Evolutionary conservation across 2,888 invertebrate genomes (phyloP), one percentile per base, ranked within the genome.

Genomic region (Papilio elwesi): DNA sequence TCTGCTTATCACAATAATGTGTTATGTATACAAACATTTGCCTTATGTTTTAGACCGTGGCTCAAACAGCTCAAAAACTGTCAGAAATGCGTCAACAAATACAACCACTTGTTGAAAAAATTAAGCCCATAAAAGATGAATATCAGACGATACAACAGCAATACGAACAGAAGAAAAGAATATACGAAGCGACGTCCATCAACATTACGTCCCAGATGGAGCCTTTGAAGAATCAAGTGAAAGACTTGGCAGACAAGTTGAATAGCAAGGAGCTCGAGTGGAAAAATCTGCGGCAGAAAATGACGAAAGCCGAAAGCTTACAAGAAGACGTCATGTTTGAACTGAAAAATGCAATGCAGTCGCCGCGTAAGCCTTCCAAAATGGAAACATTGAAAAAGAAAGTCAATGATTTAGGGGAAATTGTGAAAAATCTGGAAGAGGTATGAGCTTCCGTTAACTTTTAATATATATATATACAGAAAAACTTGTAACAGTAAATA

Each of bases 51-150:
- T 88, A 95, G 90, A 94, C 96, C 71, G 94, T 95, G 6, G 94
- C 95, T 68, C 95, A 95, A 85, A 96, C 96, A 75, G 94, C 95
- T 52, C 94, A 95, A 79, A 93, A 90, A 77, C 78, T 94, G 51
- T 90, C 92, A 1, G 89, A 91, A 84, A 90, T 94, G 1, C 90
- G 93, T 15, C 91, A 91, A 83, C 92, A 92, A 80, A 91, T 93
- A 68, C 91, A 92, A 75, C 94, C 93, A 26, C 85, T 94, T 9
- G 91, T 90, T 10, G 93, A 92, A 76, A 86, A 85, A 81, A 90
- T 97, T 68, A 95, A 96, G 80, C 95, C 95, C 3, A 87, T 96
- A 69, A 94, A 97, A 77, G 95, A 96, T 77, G 94, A 95, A 80
- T 94, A 94, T 66, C 95, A 96, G 90, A 94, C 95, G 74, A 83